Evolutionary conservation across 2,113 vertebrate genomes (phyloP), one percentile per base, ranked within the genome.

Genomic region (Sylvia atricapilla): DNA sequence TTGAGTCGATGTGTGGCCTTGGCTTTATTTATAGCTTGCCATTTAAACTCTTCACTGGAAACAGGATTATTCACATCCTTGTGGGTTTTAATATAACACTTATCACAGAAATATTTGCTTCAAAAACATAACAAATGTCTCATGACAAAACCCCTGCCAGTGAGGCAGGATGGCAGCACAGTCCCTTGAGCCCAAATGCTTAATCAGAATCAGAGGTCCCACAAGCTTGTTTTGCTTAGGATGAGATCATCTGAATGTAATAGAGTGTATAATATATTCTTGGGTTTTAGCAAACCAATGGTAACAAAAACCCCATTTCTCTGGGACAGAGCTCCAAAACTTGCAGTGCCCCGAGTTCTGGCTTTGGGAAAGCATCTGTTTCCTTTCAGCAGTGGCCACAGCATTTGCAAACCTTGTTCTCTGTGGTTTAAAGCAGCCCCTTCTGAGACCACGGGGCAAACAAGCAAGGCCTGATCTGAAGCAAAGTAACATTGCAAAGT

Each of bases 51-150:
- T 50, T 92, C 92, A 92, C 83, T 69, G 73, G 93, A 95, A 90
- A 87, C 93, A 93, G 69, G n/a, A 92, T 94, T 95, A 94, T 95
- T 96, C 92, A 97, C 84, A 81, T 92, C 94, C 92, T 96, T 93
- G 92, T 90, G 95, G 94, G 73, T 87, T 94, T 92, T 93, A 93
- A 91, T 78, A 20, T 56, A 94, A 92, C 90, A 93, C 86, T 96
- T 95, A 95, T 94, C 96, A 92, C 89, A 93, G 92, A 96, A 97
- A 78, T 89, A 95, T 93, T 94, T 94, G 41, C 86, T 94, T 87
- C 90, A 93, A 79, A 95, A 96, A 82, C 87, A 89, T 87, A 91
- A 94, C 77, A 91, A 95, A 94, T 69, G 77, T 79, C 93, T 94
- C 91, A 47, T 69, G 94, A 95, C 95, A 93, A 96, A 94, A 91